A percentile compares a stretch with the other conserved stretches of the same genome.
phyloP scores from a whole-genome alignment of 2,888 invertebrate genomes.

The Heliconius erato region DNA sequence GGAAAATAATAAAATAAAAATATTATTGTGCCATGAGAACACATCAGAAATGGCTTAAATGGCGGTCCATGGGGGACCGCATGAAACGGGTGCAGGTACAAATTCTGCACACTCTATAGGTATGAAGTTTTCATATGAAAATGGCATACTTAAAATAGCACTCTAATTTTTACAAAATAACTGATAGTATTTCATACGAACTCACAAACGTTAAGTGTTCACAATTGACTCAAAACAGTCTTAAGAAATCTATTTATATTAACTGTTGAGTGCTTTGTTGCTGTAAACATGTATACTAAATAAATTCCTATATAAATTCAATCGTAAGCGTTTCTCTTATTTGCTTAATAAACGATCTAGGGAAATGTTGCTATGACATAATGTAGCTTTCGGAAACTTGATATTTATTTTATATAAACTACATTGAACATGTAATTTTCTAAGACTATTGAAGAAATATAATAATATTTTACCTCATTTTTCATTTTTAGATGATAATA shows the following conservation, averaged over 20 bases:
- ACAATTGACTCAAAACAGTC: conserved; percentile 35
- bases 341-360: conserved; percentile 10
- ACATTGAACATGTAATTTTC: too few species aligned
- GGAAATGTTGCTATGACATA: conserved; percentile 4
- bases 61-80: too few species aligned
- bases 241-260: conserved; percentile 37
- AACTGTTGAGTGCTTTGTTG: conserved; percentile 34
- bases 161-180: too few species aligned
- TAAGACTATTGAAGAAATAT: not conserved
- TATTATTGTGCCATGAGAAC: too few species aligned
- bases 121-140: too few species aligned
- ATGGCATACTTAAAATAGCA: too few species aligned
- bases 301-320: conserved; percentile 12
- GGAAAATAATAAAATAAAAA: too few species aligned
- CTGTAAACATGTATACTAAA: conserved; percentile 17
- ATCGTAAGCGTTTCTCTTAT: conserved; percentile 9
- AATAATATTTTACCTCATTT: not conserved
- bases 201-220: too few species aligned
- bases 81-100: not conserved
- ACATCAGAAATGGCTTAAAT: too few species aligned
- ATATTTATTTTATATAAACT: not conserved
- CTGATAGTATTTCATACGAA: too few species aligned
- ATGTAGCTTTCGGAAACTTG: not conserved
- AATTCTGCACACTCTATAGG: too few species aligned
- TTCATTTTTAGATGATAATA: too few species aligned